A percentile compares a stretch with the other conserved stretches of the same genome.
Evolutionary conservation across 2,797 vertebrate species (phyloP).

Genomic region (Melanotaenia parkinsoni): DNA sequence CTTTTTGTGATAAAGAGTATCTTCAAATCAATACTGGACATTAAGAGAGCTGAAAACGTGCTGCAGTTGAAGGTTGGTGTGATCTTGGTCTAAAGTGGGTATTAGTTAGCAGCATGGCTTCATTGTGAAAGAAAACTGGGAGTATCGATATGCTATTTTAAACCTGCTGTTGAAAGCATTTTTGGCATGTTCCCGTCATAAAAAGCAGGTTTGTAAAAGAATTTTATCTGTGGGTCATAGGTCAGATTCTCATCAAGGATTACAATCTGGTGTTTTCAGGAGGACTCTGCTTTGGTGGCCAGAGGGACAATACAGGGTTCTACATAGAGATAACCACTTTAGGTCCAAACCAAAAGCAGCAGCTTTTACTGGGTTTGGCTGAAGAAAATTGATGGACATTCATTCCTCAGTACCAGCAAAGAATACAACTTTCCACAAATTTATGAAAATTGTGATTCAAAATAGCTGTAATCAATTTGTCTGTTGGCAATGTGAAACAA

Average conservation of each 20-base stretch:
- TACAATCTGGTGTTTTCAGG: background rate
- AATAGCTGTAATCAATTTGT: too few relatives aligned
- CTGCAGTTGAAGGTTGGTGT: background rate
- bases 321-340: background rate
- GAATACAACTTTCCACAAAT: too few relatives aligned
- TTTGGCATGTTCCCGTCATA: background rate
- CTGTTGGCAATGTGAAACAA: too few relatives aligned
- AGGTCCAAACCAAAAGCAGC: background rate
- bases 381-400: background rate
- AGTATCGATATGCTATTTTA: background rate
- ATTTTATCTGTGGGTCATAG: conserved; percentile 1
- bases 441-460: too few relatives aligned
- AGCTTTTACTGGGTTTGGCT: background rate
- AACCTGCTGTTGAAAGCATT: background rate
- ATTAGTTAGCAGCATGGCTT: background rate
- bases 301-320: background rate
- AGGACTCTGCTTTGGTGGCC: background rate
- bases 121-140: background rate
- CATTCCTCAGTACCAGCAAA: background rate
- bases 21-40: background rate
- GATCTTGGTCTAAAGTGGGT: background rate
- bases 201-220: background rate
- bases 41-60: background rate
- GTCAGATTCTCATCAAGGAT: background rate
- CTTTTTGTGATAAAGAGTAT: background rate